Conservation (phyloP, 2,113 vertebrate species). For the Sigmodon hispidus region DNA sequence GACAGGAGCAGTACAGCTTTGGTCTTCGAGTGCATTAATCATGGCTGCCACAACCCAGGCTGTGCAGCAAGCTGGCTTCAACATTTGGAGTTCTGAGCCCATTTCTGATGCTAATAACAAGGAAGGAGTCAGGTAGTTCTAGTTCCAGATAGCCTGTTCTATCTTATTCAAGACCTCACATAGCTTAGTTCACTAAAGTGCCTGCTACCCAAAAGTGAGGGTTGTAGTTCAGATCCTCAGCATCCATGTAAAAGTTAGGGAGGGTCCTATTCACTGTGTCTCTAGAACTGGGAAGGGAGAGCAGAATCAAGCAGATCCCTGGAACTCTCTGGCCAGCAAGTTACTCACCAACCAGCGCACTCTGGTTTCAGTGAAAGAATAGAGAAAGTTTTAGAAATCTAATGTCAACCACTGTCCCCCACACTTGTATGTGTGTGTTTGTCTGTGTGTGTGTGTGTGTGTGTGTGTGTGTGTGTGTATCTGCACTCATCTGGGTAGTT, state of each 20-base stretch:
- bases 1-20: background rate
- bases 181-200: background rate
- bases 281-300: too few species aligned
- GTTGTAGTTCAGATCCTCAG: too few species aligned
- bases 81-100: too few species aligned
- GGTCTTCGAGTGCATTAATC: background rate
- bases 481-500: background rate
- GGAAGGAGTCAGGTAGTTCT: accelerated
- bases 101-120: background rate
- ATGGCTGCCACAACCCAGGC: accelerated
- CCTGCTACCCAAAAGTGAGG: background rate
- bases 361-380: background rate
- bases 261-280: background rate
- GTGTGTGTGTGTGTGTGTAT: background rate
- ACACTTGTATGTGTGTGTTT: background rate
- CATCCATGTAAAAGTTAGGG: background rate
- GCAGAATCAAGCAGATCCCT: too few species aligned
- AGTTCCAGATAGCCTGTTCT: background rate
- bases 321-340: background rate
- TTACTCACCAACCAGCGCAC: background rate
- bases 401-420: background rate
- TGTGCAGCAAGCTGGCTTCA: background rate
- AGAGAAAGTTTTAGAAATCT: background rate
- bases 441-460: background rate
- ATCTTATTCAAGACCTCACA: background rate